phyloP scores from a whole-genome alignment of 2,888 invertebrate species.

The Xestia xanthographa region DNA sequence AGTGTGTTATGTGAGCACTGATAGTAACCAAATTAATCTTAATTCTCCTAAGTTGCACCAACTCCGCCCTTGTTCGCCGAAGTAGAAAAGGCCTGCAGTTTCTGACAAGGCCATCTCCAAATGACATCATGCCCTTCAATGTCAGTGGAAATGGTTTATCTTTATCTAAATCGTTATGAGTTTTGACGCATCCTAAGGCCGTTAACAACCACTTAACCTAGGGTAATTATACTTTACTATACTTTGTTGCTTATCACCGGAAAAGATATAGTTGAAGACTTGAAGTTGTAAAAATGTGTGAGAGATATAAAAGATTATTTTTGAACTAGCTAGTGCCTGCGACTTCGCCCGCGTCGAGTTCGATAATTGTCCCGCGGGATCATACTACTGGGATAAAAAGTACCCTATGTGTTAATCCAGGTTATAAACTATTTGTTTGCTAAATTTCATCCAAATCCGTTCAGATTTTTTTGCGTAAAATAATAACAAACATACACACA shows the following conservation, averaged over 20 bases:
- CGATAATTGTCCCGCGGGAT: too few relatives aligned
- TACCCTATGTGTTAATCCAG: too few relatives aligned
- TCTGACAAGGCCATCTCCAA: background rate
- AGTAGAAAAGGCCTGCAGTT: background rate
- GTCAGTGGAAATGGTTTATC: slow-evolving; percentile 5
- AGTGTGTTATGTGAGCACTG: background rate
- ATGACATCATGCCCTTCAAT: background rate
- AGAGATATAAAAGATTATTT: background rate
- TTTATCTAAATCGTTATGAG: slow-evolving; percentile 19
- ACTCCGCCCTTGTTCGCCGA: background rate
- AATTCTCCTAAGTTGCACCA: background rate
- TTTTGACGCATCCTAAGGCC: slow-evolving; percentile 14
- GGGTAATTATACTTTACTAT: slow-evolving; percentile 27
- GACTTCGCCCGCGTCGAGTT: too few relatives aligned
- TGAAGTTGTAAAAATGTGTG: slow-evolving; percentile 6
- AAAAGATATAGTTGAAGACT: slow-evolving; percentile 32
- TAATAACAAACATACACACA: too few relatives aligned
- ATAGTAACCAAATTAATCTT: too few relatives aligned
- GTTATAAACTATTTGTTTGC: too few relatives aligned
- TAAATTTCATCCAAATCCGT: too few relatives aligned
- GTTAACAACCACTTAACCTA: slow-evolving; percentile 27
- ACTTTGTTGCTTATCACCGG: slow-evolving; percentile 34
- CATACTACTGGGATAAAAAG: too few relatives aligned
- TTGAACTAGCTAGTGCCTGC: too few relatives aligned
- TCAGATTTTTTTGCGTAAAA: too few relatives aligned